phyloP scores from a whole-genome alignment of 2,888 invertebrate species.

The Alloscopus bannaensis region DNA sequence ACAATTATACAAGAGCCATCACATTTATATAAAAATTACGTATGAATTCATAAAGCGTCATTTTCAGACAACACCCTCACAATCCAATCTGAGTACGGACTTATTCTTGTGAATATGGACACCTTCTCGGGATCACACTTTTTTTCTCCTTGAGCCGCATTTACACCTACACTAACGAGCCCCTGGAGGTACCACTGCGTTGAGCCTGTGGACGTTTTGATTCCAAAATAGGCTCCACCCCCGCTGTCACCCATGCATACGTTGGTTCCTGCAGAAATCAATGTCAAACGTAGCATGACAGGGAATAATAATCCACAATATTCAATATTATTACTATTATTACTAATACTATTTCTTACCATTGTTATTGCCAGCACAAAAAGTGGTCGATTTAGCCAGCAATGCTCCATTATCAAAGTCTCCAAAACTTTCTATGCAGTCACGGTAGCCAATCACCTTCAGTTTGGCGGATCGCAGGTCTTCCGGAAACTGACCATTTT shows the following conservation, averaged over 20 bases:
- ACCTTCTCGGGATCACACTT: conserved; percentile 66
- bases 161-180: conserved; percentile 67
- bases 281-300: background rate
- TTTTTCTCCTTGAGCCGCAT: conserved; percentile 37
- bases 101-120: conserved; percentile 69
- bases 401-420: conserved; percentile 53
- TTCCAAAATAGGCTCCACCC: conserved; percentile 51
- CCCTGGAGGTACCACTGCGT: conserved; percentile 70
- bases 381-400: conserved; percentile 69
- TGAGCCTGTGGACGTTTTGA: conserved; percentile 21
- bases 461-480: conserved; percentile 64
- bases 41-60: conserved; percentile 33
- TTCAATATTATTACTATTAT: no score
- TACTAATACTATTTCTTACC: no score
- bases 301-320: conserved; percentile 8
- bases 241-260: conserved; percentile 69
- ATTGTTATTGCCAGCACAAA: conserved; percentile 66
- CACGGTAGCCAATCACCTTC: conserved; percentile 61
- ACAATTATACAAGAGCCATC: background rate
- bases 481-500: conserved; percentile 53
- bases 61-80: conserved; percentile 55
- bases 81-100: conserved; percentile 70
- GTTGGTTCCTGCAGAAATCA: conserved; percentile 50
- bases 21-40: no score
- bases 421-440: conserved; percentile 64